phyloP scores from a whole-genome alignment of 2,888 invertebrate genomes.

The Archaeoteleia sp. region DNA sequence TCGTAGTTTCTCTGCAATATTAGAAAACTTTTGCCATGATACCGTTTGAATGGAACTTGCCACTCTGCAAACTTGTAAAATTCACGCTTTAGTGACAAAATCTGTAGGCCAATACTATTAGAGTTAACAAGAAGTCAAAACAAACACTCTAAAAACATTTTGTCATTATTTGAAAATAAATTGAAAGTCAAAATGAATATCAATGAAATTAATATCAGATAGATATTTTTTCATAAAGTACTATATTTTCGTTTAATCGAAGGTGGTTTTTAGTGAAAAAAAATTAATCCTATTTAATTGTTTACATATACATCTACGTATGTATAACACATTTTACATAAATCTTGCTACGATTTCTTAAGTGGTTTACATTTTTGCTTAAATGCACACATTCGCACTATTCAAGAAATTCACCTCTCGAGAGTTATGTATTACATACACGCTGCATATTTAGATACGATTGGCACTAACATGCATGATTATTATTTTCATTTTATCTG shows the following conservation, averaged over 20 bases:
- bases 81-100: conserved; percentile 36
- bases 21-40: conserved; percentile 44
- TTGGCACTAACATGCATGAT: conserved; percentile 40
- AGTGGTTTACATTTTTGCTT: conserved; percentile 44
- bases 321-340: conserved; percentile 34
- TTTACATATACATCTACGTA: conserved; percentile 37
- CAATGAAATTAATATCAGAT: no score
- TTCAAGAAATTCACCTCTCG: conserved; percentile 34
- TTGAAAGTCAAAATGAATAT: conserved; percentile 7
- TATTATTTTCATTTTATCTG: conserved; percentile 40
- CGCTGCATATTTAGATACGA: conserved; percentile 34
- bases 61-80: conserved; percentile 49
- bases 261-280: no score
- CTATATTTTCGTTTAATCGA: conserved; percentile 31
- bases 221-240: conserved; percentile 16
- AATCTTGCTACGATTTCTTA: conserved; percentile 39
- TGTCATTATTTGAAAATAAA: conserved; percentile 36
- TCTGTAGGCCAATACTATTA: conserved; percentile 30
- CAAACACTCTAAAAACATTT: conserved; percentile 38
- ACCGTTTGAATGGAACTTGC: conserved; percentile 45
- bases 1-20: conserved; percentile 30
- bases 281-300: no score
- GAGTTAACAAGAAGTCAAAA: conserved; percentile 39
- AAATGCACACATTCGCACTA: conserved; percentile 33
- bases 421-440: conserved; percentile 43